Percentiles rank a stretch among this genome's conserved stretches.
Evolutionary conservation across 2,113 vertebrate species (phyloP).

Genomic region (Eupsittula cactorum): DNA sequence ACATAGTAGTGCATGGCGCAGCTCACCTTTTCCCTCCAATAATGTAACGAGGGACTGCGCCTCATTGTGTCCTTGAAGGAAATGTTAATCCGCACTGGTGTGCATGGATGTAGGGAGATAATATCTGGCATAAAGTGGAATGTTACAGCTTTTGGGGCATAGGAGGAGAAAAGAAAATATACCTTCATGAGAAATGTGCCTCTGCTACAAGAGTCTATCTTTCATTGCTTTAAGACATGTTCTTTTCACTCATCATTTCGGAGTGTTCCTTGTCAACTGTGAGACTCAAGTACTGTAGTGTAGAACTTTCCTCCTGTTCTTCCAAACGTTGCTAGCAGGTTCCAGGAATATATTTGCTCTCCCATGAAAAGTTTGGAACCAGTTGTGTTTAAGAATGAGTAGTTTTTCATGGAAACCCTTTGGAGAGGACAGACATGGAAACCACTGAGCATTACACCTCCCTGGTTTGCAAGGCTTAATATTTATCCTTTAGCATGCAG

Average conservation of each 20-base stretch:
- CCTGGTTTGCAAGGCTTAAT: background rate
- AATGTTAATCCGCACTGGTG: accelerated
- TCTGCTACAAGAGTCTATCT: background rate
- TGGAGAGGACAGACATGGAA: background rate
- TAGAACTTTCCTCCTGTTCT: slow-evolving; percentile 18
- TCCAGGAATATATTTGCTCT: slow-evolving; percentile 53
- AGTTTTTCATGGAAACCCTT: slow-evolving; percentile 35
- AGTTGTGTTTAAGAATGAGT: slow-evolving; percentile 39
- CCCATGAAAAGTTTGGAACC: slow-evolving; percentile 52
- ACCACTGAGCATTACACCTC: background rate
- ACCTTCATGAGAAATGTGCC: background rate
- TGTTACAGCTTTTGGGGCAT: background rate
- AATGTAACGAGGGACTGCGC: accelerated
- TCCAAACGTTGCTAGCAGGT: background rate
- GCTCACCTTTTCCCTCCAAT: background rate
- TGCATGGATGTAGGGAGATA: accelerated
- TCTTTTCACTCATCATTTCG: background rate
- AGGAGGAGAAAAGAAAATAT: background rate
- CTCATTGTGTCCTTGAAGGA: background rate
- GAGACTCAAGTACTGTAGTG: background rate
- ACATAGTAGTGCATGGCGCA: accelerated
- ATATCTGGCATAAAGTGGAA: background rate
- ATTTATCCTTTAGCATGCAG: background rate
- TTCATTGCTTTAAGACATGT: background rate
- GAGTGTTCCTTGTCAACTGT: slow-evolving; percentile 5